Evolutionary conservation across 2,797 vertebrate genomes (phyloP).

Genomic region (Buphagus erythrorhynchus): DNA sequence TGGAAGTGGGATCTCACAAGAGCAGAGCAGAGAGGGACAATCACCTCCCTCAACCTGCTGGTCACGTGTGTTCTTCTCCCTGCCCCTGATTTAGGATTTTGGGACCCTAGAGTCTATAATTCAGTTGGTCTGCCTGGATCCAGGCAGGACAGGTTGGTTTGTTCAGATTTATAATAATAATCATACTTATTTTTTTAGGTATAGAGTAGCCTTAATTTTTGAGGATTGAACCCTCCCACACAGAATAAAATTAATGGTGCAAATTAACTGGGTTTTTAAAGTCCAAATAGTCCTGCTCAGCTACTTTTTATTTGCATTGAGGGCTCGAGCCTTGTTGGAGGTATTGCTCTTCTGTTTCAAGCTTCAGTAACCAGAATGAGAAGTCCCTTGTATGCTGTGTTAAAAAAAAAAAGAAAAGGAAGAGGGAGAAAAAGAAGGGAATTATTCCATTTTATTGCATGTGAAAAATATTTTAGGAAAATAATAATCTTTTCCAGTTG

Average conservation of each 20-base stretch:
- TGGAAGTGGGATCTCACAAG: too few species aligned
- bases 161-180: not conserved
- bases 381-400: not conserved
- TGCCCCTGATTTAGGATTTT: not conserved
- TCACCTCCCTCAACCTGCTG: not conserved
- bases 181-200: accelerated
- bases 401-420: not conserved
- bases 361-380: not conserved
- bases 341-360: not conserved
- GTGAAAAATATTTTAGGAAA: not conserved
- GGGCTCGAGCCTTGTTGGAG: accelerated
- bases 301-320: not conserved
- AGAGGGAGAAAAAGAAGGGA: accelerated
- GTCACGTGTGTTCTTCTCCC: not conserved
- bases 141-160: not conserved
- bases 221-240: not conserved
- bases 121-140: not conserved
- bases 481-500: not conserved
- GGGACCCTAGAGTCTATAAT: not conserved
- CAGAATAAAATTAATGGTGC: not conserved
- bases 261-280: not conserved
- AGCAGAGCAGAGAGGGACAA: not conserved
- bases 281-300: not conserved
- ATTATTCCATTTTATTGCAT: not conserved
- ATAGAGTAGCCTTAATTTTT: not conserved